Evolutionary conservation across 2,888 invertebrate species (phyloP).

Genomic region (Drosophila phalerata): DNA sequence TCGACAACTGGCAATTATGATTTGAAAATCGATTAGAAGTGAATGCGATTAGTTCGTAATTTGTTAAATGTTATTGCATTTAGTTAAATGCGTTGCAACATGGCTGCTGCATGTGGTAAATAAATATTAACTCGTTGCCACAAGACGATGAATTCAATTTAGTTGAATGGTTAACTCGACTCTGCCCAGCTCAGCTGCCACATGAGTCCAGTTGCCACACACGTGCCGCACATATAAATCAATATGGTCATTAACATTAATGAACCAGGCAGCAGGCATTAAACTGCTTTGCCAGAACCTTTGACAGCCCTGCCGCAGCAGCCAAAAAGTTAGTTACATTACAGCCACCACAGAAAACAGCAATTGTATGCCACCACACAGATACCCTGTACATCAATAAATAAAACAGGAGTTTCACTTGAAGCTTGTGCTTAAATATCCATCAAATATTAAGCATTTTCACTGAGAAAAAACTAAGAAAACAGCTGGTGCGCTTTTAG

Average conservation of each 20-base stretch:
- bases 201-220: conserved; percentile 39
- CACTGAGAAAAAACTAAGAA: background rate
- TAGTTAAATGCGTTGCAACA: conserved; percentile 1
- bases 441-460: background rate
- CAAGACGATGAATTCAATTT: conserved; percentile 26
- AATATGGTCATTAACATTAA: conserved; percentile 62
- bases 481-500: conserved; percentile 8
- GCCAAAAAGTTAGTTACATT: conserved; percentile 36
- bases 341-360: background rate
- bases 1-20: conserved; percentile 13
- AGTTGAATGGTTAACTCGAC: conserved; percentile 5
- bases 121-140: conserved; percentile 6
- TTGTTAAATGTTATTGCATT: conserved; percentile 22
- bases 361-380: background rate
- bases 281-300: conserved; percentile 45
- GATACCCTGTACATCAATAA: conserved; percentile 36
- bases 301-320: conserved; percentile 30
- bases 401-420: too few relatives aligned
- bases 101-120: conserved; percentile 12
- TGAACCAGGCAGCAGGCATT: conserved; percentile 50
- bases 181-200: conserved; percentile 6
- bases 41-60: conserved; percentile 17
- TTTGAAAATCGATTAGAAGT: conserved; percentile 9
- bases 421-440: background rate
- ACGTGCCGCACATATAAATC: conserved; percentile 62